phyloP scores from a whole-genome alignment of 2,113 vertebrate species.

The Pogonocichla stellata region DNA sequence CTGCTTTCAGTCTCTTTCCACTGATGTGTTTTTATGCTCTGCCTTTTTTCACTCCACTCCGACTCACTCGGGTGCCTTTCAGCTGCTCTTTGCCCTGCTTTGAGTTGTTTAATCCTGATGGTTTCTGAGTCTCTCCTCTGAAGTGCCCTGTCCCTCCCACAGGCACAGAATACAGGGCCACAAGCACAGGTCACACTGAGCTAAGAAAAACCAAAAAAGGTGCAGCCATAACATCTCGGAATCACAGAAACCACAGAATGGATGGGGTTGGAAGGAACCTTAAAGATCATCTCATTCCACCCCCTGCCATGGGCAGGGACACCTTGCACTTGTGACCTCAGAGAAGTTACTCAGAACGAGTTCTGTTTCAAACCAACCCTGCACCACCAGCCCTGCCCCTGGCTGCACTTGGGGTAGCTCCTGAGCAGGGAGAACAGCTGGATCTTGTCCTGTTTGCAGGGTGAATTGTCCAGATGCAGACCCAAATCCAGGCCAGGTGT shows the following conservation, averaged over 20 bases:
- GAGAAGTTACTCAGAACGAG: background rate
- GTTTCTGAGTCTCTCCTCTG: background rate
- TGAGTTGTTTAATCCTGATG: background rate
- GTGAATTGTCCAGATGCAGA: background rate
- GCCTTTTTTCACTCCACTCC: accelerated
- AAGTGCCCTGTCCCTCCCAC: background rate
- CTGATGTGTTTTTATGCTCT: background rate
- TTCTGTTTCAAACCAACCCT: background rate
- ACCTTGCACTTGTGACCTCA: background rate
- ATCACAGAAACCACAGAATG: background rate
- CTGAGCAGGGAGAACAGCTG: background rate
- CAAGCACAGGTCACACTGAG: background rate
- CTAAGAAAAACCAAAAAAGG: background rate
- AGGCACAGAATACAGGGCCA: background rate
- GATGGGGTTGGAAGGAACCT: background rate
- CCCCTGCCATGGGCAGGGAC: background rate
- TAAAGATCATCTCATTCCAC: background rate
- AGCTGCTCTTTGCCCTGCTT: background rate
- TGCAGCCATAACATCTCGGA: background rate
- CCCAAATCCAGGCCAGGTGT: background rate
- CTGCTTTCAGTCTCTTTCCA: background rate
- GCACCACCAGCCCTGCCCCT: accelerated
- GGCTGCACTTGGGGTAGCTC: background rate
- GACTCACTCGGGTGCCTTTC: background rate
- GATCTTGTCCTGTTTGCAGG: background rate